Base-by-base conservation (phyloP, 2,888 invertebrate species). In the Drosophila suboccidentalis region DNA sequence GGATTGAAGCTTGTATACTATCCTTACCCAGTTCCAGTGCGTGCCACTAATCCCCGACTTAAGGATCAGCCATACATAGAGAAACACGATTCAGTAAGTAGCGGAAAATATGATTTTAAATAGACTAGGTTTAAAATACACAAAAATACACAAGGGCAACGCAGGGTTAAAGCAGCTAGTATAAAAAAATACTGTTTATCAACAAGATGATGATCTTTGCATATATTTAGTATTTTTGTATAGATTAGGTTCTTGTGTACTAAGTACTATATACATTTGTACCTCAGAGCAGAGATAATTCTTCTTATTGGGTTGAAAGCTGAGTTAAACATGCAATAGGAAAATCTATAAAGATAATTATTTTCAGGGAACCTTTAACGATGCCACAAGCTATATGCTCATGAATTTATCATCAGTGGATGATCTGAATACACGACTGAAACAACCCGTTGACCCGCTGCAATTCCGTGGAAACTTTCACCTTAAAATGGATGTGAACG, bases 401-500 rank as follows among this genome's bases (percentile, higher is more conserved):
- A 94, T 96, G 78, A 95, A 95, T 83, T 94, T 95, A 57, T 93
- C 94, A 0, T 96, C 96, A 0, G 91, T 96, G 0, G 93, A 93
- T 0, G 96, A 96, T 39, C 90, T 97, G 38, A 96, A 96, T 87
- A 93, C 91, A 1, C 94, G 95, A 0, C 90, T 93, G 0, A 92
- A 93, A 38, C 90, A 92, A 6, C 92, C 93, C 5, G 94, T 96
- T 0, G 90, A 92, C 15, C 89, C 94, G 1, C 92, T 93, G 10
- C 94, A 94, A 72, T 96, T 96, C 91, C 93, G 96, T 47, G 95
- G 95, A 0, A 96, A 96, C 91, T 96, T 97, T 80, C 93, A 96
- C 6, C 91, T 96, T 3, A 93, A 94, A 62, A 92, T 93, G 57
- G 95, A 95, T 6, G 94, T 94, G 0, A 93, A 94, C 1, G 82